phyloP scores from a whole-genome alignment of 2,113 vertebrate species.

The Cyprinus carpio region DNA sequence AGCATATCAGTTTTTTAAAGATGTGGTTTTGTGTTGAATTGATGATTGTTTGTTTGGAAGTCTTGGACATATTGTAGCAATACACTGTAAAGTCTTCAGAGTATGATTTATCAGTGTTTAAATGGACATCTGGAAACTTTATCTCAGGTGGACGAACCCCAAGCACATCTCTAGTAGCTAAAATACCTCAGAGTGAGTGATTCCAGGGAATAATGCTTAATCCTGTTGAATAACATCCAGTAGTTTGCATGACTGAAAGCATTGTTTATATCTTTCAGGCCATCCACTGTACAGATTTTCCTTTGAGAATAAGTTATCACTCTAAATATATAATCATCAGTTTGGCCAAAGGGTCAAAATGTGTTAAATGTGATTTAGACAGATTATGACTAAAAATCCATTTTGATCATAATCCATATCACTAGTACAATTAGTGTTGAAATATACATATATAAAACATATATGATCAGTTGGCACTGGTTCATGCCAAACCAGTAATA shows the following conservation, averaged over 20 bases:
- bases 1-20: slow-evolving; percentile 15
- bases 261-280: background rate
- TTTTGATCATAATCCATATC: slow-evolving; percentile 16
- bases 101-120: background rate
- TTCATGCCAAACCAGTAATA: slow-evolving; percentile 17
- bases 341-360: slow-evolving; percentile 14
- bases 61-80: background rate
- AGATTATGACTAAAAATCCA: background rate
- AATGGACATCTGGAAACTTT: background rate
- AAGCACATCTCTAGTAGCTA: background rate
- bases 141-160: slow-evolving; percentile 17
- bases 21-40: slow-evolving; percentile 13
- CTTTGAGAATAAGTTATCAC: background rate
- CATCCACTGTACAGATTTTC: background rate
- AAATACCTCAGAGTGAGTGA: slow-evolving; percentile 11
- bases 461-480: background rate
- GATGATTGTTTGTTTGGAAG: background rate
- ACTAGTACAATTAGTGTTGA: background rate
- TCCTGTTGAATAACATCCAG: slow-evolving; percentile 1
- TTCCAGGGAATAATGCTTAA: background rate
- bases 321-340: background rate
- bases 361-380: slow-evolving; percentile 10
- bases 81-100: background rate
- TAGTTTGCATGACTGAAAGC: background rate
- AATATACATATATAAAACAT: slow-evolving; percentile 1